A percentile compares a stretch with the other conserved stretches of the same genome.
Conservation (phyloP, 2,113 vertebrate genomes). For the Pseudorectes ferrugineus region DNA sequence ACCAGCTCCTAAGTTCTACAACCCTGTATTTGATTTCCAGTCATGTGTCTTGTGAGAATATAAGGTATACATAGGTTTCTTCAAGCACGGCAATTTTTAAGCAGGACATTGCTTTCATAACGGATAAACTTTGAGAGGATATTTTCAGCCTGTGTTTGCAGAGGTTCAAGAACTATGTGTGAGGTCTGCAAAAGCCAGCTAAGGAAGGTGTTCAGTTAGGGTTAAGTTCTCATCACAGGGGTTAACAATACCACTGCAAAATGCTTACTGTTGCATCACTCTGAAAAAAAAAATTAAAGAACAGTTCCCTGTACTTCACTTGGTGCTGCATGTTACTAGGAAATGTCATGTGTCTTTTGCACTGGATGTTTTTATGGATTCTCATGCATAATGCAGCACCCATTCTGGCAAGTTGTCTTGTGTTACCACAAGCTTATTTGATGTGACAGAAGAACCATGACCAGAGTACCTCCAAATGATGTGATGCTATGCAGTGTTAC, state of each 20-base stretch:
- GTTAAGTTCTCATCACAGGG: background rate
- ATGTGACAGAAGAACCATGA: background rate
- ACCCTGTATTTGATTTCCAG: background rate
- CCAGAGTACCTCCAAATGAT: background rate
- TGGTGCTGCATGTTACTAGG: background rate
- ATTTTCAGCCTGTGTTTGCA: background rate
- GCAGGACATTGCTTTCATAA: background rate
- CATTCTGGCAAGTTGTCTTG: background rate
- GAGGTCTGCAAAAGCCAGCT: background rate
- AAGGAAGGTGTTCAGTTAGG: background rate
- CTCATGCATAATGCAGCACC: background rate
- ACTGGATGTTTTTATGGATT: background rate
- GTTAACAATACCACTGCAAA: background rate
- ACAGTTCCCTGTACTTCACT: background rate
- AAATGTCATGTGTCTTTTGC: background rate
- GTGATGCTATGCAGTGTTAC: background rate
- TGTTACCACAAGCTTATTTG: accelerated
- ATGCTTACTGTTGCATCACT: background rate
- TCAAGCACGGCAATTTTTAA: background rate
- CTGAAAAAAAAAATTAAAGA: background rate
- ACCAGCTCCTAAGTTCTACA: background rate
- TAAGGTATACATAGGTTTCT: background rate
- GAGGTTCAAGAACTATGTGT: background rate
- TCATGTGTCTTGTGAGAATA: background rate
- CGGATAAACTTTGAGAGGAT: background rate